Evolutionary conservation across 2,113 vertebrate genomes (phyloP).

Genomic region (Illadopsis cleaveri): DNA sequence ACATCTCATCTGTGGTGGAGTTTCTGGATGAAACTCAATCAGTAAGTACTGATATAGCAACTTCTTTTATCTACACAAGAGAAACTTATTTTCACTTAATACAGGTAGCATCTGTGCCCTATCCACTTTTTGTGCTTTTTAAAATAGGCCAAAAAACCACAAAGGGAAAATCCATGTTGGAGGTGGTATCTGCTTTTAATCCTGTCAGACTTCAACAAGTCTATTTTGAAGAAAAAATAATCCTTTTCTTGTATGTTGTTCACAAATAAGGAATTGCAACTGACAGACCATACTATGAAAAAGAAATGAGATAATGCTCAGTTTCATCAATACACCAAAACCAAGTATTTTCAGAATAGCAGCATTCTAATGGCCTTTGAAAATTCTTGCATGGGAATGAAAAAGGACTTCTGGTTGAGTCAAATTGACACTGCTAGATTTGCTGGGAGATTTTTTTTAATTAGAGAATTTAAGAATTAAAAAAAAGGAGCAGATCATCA

Average conservation of each 20-base stretch:
- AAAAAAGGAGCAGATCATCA: neutral
- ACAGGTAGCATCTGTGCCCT: neutral
- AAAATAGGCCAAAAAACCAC: neutral
- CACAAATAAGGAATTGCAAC: neutral
- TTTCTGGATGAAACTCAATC: neutral
- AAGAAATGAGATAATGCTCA: neutral
- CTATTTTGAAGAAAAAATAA: neutral
- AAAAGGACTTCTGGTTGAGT: neutral
- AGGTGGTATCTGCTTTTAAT: neutral
- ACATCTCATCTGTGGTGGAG: neutral
- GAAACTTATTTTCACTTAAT: neutral
- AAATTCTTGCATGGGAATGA: neutral
- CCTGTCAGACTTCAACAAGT: neutral
- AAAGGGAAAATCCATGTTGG: neutral
- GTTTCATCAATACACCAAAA: neutral
- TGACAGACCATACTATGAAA: neutral
- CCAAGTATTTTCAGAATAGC: neutral
- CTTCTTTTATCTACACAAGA: neutral
- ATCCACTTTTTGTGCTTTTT: neutral
- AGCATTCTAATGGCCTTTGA: neutral
- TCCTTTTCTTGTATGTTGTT: neutral
- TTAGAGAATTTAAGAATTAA: neutral
- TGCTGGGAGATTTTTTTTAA: neutral
- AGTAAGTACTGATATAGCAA: neutral
- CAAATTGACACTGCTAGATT: neutral